Base-by-base conservation (phyloP, 2,797 vertebrate species). In the Austrolebias charrua region DNA sequence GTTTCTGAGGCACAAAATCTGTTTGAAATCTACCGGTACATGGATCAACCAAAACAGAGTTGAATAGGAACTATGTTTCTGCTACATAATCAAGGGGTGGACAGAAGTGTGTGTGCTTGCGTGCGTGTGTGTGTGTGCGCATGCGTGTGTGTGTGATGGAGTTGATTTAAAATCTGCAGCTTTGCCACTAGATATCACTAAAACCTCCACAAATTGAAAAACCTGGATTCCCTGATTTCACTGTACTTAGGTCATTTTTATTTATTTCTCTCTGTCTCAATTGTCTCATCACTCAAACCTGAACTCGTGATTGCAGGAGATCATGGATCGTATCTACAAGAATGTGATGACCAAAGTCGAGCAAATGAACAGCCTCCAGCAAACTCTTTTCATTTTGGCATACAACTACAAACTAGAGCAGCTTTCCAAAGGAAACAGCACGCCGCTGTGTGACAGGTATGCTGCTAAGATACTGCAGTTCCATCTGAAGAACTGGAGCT, bases 331-430 rank as follows among this genome's bases (percentile, higher is more conserved):
- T 5, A 98, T 99, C 84, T 98, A 98, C 79, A 99, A 98, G 90
- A 98, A 95, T 1, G 95, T 98, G 69, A 98, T 98, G 95, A 91
- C 87, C 71, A 98, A 96, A 83, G 94, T 98, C 20, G 94, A 95
- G 79, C 93, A 95, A 83, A 98, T 98, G 96, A 95, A 86, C 49
- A 67, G 70, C 64, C 81, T 96, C 64, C 96, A 98, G 82, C 79
- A 88, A 44, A 95, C 94, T 20, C 88, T 99, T 0, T 99, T 99
- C 87, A 91, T 93, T 55, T 76, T 98, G 81, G 95, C 96, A 1
- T 98, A 97, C 91, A 97, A 96, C 89, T 99, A 98, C 79, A 99
- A 99, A 85, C 94, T 98, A 94, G 95, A 98, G 48, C 96, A 98
- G 89, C 93, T 98, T 48, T 80, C 91, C 55, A 94, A 93, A 89